phyloP scores from a whole-genome alignment of 2,113 vertebrate genomes.

The Corythoichthys intestinalis region DNA sequence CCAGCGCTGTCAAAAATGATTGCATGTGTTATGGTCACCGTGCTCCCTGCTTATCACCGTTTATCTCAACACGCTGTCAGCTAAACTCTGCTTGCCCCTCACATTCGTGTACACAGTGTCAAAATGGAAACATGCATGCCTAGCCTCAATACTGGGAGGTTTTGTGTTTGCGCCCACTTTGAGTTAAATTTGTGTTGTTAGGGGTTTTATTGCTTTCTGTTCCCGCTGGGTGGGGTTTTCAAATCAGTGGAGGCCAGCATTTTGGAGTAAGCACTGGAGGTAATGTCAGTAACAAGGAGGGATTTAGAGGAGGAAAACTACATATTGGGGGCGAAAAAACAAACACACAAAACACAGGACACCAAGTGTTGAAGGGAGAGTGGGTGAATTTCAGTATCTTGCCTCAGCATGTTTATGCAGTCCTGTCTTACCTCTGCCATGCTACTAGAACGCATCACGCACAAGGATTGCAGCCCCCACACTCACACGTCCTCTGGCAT shows the following conservation, averaged over 20 bases:
- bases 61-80: conserved; percentile 60
- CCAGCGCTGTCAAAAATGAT: conserved; percentile 49
- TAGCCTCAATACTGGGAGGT: conserved; percentile 20
- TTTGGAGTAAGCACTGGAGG: conserved; percentile 38
- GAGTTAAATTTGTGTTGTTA: conserved; percentile 9
- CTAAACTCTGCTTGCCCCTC: conserved; percentile 42
- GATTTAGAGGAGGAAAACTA: conserved; percentile 18
- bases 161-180: conserved; percentile 30
- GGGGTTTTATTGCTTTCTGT: conserved; percentile 35
- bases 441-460: conserved; percentile 40
- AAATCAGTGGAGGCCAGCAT: conserved; percentile 37
- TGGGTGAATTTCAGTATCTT: conserved; percentile 58
- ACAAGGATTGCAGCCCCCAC: conserved; percentile 32
- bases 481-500: conserved; percentile 37
- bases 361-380: conserved; percentile 15
- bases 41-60: conserved; percentile 47
- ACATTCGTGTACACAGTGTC: conserved; percentile 52
- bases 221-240: conserved; percentile 24
- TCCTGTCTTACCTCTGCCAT: conserved; percentile 46
- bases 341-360: not conserved
- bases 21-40: conserved; percentile 55
- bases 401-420: conserved; percentile 66
- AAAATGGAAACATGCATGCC: conserved; percentile 12
- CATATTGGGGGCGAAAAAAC: conserved; percentile 13
- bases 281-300: conserved; percentile 30